Evolutionary conservation across 1,140 invertebrate species (phyloP).

Genomic region (Aphaenogaster floridana): DNA sequence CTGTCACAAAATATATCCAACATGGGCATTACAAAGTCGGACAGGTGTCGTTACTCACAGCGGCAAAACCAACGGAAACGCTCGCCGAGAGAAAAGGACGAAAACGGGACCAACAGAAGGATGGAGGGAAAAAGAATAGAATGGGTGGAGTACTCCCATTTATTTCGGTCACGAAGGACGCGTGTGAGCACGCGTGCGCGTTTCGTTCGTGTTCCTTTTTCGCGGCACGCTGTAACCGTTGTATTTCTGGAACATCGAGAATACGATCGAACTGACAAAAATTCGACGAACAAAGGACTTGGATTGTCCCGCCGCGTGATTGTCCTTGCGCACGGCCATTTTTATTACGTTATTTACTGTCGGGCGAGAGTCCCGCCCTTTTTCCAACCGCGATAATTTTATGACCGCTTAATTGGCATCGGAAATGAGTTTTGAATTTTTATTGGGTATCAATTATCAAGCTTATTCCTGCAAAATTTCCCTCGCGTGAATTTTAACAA

Average conservation of each 20-base stretch:
- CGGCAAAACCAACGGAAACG: conserved; percentile 50
- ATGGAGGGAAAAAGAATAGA: conserved; percentile 12
- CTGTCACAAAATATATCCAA: conserved; percentile 60
- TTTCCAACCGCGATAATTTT: not conserved
- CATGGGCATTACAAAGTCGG: conserved; percentile 53
- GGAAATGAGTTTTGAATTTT: conserved; percentile 20
- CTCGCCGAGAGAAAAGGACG: conserved; percentile 29
- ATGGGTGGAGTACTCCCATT: conserved; percentile 49
- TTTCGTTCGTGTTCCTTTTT: conserved; percentile 19
- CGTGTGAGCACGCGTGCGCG: conserved; percentile 42
- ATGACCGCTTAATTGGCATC: conserved; percentile 3
- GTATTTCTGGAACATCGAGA: conserved; percentile 32
- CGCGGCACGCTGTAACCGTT: conserved; percentile 10
- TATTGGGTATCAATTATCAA: conserved; percentile 1
- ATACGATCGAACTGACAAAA: conserved; percentile 38
- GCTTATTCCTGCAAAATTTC: not conserved
- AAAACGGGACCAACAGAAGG: conserved; percentile 6
- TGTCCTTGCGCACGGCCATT: not conserved
- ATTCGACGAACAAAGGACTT: conserved; percentile 47
- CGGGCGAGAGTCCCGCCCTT: not conserved
- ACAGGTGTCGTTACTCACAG: conserved; percentile 70
- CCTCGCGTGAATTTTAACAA: conserved; percentile 5
- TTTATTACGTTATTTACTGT: conserved; percentile 31
- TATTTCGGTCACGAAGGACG: conserved; percentile 47
- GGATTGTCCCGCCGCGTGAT: conserved; percentile 5